These are phyloP conservation scores for Sebastes wilsoni DNA, from an alignment of 2,797 vertebrate species.

Conservation along the genomic window DNA sequence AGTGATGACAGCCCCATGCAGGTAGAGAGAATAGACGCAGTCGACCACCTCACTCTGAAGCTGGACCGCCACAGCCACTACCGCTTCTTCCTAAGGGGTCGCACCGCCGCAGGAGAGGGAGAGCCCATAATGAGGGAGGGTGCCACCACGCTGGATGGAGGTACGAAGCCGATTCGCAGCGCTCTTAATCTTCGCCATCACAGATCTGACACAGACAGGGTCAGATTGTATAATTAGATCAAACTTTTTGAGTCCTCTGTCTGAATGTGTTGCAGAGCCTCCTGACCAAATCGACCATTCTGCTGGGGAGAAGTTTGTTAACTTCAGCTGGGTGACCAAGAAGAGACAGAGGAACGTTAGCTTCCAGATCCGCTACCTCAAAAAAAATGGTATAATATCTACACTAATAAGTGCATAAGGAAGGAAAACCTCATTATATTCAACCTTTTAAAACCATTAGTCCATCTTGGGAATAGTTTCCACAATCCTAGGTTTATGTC, in stretches of 20 bases:
- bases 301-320: conserved; percentile 80
- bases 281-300: conserved; percentile 79
- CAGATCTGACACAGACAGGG: background rate
- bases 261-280: conserved; percentile 67
- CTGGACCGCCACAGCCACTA: conserved; percentile 84
- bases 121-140: conserved; percentile 80
- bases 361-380: conserved; percentile 84
- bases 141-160: conserved; percentile 86
- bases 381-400: conserved; percentile 73
- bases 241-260: background rate
- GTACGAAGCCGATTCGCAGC: conserved; percentile 57
- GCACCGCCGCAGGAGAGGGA: conserved; percentile 82
- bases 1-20: conserved; percentile 74
- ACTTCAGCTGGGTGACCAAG: conserved; percentile 85
- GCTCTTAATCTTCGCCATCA: background rate
- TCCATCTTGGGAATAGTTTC: background rate
- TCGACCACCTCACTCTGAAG: conserved; percentile 76
- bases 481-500: conserved; percentile 2
- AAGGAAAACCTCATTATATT: background rate
- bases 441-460: background rate
- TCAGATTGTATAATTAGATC: background rate
- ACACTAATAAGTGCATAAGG: background rate
- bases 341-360: conserved; percentile 84
- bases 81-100: conserved; percentile 86
- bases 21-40: conserved; percentile 60